Base-by-base conservation (phyloP, 1,140 invertebrate species). In the Drosophila bipectinata region DNA sequence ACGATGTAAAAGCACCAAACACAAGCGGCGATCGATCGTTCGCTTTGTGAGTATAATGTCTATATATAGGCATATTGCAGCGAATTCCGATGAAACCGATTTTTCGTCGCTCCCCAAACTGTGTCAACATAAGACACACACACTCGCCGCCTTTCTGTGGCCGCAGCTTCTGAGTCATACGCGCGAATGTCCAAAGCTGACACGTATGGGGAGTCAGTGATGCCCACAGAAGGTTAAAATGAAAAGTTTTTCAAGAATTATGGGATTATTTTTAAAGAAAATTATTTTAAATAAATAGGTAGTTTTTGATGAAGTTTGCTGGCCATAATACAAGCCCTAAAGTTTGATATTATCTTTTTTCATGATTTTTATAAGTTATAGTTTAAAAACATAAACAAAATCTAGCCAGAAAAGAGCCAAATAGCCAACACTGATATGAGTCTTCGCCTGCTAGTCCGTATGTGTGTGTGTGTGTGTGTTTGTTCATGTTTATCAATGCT, bases 31-130 rank as follows among this genome's bases (percentile, higher is more conserved):
- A 15, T 14, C 41, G 41, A 5, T 62, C 28, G 63, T 34, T 28
- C 10, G 30, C 15, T 41, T 49, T 54, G 48, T 75, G 55, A 59
- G 52, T 67, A 54, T 75, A 55, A 76, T 58, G 44, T 63, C 72
- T 76, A 76, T 76, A 76, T 76, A 76, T 76, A 76, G 72, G 75
- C 72, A 75, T 76, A 69, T 76, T 76, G 73, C 72, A 76, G 55
- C 45, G 45, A 76, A 60, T 76, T 76, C 72, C 72, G 62, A 24
- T 68, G 62, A 76, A 76, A 54, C 63, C 57, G 37, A 76, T 18
- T 76, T 76, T 59, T 76, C 62, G 66, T 28, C 58, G 62, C 37
- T 76, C 53, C 30, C 73, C 68, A 76, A 76, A 76, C 73, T 76
- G 73, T 76, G 73, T 76, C 73, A 76, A 76, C 72, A 76, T 45